phyloP scores from a whole-genome alignment of 53 echinoderm and acorn worm genomes.

The Holothuria scabra region DNA sequence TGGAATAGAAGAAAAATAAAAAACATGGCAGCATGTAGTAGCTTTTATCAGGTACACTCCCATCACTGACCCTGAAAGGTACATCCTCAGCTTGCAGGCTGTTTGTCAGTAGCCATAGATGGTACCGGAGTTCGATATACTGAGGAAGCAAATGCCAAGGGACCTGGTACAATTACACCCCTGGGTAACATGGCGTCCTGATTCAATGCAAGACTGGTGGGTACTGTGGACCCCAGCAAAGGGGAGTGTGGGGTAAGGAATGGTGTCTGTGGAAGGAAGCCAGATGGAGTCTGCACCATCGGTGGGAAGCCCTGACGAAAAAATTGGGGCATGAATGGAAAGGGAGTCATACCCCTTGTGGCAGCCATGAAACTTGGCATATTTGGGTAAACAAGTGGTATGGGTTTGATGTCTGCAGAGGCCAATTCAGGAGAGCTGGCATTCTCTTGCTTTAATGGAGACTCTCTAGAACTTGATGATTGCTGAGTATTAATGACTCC shows the following conservation, averaged over 20 bases:
- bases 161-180: conserved; percentile 33
- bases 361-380: conserved; percentile 29
- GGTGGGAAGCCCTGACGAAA: conserved; percentile 46
- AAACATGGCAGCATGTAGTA: too few relatives aligned
- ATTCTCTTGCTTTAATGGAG: conserved; percentile 40
- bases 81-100: conserved; percentile 18
- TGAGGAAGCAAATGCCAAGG: conserved; percentile 30
- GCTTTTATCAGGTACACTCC: too few relatives aligned
- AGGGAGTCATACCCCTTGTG: conserved; percentile 41
- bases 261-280: conserved; percentile 56
- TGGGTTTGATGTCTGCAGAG: conserved; percentile 24
- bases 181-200: conserved; percentile 44
- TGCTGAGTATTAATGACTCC: conserved; percentile 83
- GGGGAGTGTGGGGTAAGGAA: conserved; percentile 62
- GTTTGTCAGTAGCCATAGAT: conserved; percentile 13
- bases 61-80: too few relatives aligned
- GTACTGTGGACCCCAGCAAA: conserved; percentile 46
- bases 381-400: conserved; percentile 26
- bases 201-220: conserved; percentile 44
- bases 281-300: conserved; percentile 49
- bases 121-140: conserved; percentile 37
- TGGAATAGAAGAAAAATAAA: too few relatives aligned
- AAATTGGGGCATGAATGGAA: conserved; percentile 37
- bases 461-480: conserved; percentile 41
- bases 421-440: conserved; percentile 53